phyloP scores from a whole-genome alignment of 2,888 invertebrate species.

The Seira ritae region DNA sequence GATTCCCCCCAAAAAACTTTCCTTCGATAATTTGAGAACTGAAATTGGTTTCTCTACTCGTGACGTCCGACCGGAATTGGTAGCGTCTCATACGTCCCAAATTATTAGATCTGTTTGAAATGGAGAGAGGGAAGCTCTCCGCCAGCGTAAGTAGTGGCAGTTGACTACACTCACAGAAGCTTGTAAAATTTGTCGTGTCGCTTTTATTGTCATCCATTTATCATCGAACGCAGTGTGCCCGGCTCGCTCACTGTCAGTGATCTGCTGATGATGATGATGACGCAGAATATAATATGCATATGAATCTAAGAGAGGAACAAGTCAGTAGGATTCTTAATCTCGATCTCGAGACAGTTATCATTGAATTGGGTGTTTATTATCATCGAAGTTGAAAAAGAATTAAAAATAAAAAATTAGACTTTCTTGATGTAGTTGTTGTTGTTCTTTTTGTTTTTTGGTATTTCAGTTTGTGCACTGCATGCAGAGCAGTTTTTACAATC shows the following conservation, averaged over 20 bases:
- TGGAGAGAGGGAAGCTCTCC: not conserved
- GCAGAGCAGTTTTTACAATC: conserved; percentile 26
- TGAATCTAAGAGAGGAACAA: no score
- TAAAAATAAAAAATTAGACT: conserved; percentile 26
- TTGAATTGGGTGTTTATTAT: conserved; percentile 13
- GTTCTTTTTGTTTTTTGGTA: no score
- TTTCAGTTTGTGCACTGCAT: not conserved
- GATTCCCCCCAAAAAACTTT: not conserved
- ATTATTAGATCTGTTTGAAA: not conserved
- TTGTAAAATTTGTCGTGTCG: not conserved
- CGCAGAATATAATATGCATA: no score
- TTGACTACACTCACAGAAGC: not conserved
- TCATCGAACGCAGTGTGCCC: not conserved
- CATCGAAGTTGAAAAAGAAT: not conserved
- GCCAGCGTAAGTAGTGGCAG: no score
- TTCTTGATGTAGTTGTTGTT: no score
- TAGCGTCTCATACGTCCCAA: not conserved
- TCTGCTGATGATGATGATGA: no score
- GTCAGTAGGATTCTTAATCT: no score
- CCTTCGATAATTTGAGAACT: not conserved
- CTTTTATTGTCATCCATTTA: not conserved
- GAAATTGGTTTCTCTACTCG: not conserved
- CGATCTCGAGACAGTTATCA: not conserved
- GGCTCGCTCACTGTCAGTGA: no score
- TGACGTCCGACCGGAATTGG: not conserved